These are phyloP conservation scores for Limonius californicus DNA, from an alignment of 1,140 invertebrate species.

Conservation along the genomic window DNA sequence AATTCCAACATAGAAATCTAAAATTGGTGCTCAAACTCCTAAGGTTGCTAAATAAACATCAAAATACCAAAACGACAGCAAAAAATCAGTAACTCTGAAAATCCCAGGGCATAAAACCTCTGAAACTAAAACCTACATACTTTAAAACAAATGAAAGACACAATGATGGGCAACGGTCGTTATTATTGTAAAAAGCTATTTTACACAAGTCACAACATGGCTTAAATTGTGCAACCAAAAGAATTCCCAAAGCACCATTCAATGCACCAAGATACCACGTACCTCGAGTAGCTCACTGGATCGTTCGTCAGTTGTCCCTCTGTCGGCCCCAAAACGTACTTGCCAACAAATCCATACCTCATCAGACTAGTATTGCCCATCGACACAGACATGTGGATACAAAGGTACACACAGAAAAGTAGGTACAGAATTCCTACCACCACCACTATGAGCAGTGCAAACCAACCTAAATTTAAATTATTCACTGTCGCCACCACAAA, in stretches of 20 bases:
- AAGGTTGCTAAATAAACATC: no score
- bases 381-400: constrained; percentile 64
- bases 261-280: constrained; percentile 13
- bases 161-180: no score
- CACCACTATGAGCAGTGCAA: constrained; percentile 52
- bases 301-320: constrained; percentile 28
- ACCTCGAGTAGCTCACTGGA: constrained; percentile 40
- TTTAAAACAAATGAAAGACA: no score
- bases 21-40: no score
- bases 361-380: constrained; percentile 56
- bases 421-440: constrained; percentile 65
- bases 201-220: no score
- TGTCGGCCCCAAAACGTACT: constrained; percentile 37
- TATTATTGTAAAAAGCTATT: no score
- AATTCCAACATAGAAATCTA: no score
- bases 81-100: no score
- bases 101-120: no score
- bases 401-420: constrained; percentile 66
- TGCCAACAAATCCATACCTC: constrained; percentile 37
- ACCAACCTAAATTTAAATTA: constrained; percentile 49
- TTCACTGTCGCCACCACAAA: constrained; percentile 67
- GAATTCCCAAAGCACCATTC: background rate
- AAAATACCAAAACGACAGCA: no score
- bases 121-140: no score
- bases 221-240: background rate